These are phyloP conservation scores for Euphydryas editha DNA, from an alignment of 2,888 invertebrate species.

Conservation along the genomic window DNA sequence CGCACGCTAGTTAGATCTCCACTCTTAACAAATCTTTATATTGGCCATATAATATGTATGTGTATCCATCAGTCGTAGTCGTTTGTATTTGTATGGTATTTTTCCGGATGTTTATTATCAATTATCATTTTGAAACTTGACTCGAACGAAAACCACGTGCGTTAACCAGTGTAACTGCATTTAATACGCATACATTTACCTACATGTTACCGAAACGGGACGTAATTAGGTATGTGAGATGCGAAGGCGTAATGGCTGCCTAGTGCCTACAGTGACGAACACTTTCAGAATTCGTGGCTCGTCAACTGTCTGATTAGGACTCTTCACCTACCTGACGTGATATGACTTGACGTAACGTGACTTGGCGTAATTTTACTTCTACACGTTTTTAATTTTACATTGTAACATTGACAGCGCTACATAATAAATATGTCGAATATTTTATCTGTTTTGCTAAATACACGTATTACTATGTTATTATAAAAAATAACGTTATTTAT, in stretches of 20 bases:
- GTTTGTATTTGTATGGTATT: no score
- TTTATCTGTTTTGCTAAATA: neutral
- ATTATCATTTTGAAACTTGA: no score
- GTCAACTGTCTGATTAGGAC: constrained; percentile 29
- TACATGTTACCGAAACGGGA: neutral
- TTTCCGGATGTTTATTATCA: no score
- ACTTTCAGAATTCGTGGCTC: constrained; percentile 19
- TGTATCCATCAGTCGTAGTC: no score
- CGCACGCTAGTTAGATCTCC: no score
- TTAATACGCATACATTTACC: neutral
- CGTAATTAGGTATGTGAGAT: constrained; percentile 7
- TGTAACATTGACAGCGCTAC: neutral
- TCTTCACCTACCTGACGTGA: constrained; percentile 16
- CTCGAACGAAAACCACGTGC: no score
- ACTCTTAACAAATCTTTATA: no score
- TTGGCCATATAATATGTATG: no score
- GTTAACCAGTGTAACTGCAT: no score
- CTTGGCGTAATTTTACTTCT: constrained; percentile 20
- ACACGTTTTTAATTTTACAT: constrained; percentile 18
- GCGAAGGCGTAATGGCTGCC: constrained; percentile 4
- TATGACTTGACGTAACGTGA: constrained; percentile 27
- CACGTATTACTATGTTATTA: neutral
- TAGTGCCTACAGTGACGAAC: constrained; percentile 2
- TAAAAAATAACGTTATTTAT: no score
- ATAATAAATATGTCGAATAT: neutral